Base-by-base conservation (phyloP, 1,140 invertebrate genomes). In the Agrypnia vestita region DNA sequence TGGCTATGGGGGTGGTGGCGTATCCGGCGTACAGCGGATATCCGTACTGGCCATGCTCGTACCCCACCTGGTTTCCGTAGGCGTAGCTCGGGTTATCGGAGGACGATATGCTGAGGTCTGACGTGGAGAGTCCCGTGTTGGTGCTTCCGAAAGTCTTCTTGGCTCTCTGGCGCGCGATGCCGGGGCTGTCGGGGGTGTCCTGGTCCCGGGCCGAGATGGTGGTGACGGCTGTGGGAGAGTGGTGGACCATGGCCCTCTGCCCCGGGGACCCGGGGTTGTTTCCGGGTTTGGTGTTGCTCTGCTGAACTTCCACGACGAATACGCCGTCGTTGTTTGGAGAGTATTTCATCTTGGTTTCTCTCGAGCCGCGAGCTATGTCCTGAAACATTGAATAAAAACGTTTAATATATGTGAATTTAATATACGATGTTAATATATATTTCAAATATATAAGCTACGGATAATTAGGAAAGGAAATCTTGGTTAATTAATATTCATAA, bases 41-140 rank as follows among this genome's bases (percentile, higher is more conserved):
- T 35, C 93, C 93, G 72, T 93, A 93, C 67, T 92, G 91, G 25
- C 93, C 93, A 78, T 92, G 91, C 74, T 94, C 92, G 84, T 95
- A 95, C n/a, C 94, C 92, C 79, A 94, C 86, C 86, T 95, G 94
- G 84, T 93, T 95, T 56, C 94, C 92, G 84, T 95, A 95, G 53
- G 92, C 91, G 84, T 95, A 95, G 80, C 92, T 93, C 11, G 92
- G 92, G 85, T 94, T 94, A 10, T 89, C 91, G 43, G 91, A 91
- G 7, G 93, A 94, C 4, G 92, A 93, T 83, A 94, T 91, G 76
- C 94, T 95, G 0, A 94, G 88, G 83, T 94, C 94, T 1, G 94
- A 95, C 84, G 95, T 94, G 10, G 94, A 94, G 4, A 95, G 87
- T 0, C 94, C 94, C 0, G 94, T 94, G 76, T 92, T 93, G 6